Percentiles rank a stretch among this genome's conserved stretches.
Conservation (phyloP, 2,113 vertebrate species). For the Sturnira hondurensis region DNA sequence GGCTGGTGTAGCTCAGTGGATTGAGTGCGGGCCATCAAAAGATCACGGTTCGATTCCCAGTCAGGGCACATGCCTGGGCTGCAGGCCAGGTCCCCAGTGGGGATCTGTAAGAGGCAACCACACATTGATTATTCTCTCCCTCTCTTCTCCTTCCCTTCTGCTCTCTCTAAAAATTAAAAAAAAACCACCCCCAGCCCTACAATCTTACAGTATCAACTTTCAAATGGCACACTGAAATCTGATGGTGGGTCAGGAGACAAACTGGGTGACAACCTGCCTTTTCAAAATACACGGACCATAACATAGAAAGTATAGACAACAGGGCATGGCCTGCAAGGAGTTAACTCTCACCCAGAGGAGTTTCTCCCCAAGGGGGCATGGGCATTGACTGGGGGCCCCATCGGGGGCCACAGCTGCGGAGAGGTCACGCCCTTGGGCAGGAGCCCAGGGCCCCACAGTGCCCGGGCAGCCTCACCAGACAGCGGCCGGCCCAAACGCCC, state of each 20-base stretch:
- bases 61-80: no score
- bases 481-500: background rate
- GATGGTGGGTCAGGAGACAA: background rate
- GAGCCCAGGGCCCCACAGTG: rapidly evolving
- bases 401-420: no score
- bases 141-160: no score
- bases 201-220: background rate
- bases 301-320: background rate
- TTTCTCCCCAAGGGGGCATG: no score
- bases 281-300: background rate
- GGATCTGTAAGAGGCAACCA: no score
- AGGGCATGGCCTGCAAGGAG: background rate
- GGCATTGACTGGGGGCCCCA: background rate
- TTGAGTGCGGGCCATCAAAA: no score
- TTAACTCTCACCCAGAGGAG: background rate
- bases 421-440: background rate
- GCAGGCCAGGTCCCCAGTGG: no score
- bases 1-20: no score
- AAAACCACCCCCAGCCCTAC: background rate
- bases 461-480: background rate
- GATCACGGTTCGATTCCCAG: no score
- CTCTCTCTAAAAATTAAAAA: no score
- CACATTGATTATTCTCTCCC: no score
- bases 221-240: background rate
- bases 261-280: no score